These are phyloP conservation scores for Andrena flavipes DNA, from an alignment of 2,888 invertebrate species.

Conservation along the genomic window DNA sequence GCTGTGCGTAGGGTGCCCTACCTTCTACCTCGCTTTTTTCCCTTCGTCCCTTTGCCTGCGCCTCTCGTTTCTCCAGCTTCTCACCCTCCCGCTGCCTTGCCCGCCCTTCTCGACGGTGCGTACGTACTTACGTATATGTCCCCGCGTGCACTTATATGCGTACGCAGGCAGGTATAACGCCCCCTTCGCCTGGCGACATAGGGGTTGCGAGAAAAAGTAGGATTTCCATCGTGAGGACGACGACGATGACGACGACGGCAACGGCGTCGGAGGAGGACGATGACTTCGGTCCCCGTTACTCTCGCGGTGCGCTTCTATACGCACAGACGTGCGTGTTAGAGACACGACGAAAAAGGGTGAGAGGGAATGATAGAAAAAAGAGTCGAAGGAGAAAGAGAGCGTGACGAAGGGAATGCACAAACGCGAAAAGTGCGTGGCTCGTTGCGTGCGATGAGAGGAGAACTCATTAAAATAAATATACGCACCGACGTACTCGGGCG, in stretches of 20 bases:
- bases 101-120: conserved; percentile 62
- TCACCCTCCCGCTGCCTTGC: conserved; percentile 54
- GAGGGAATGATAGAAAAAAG: conserved; percentile 52
- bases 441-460: conserved; percentile 71
- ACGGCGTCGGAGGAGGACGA: conserved; percentile 28
- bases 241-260: conserved; percentile 52
- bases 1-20: conserved; percentile 78
- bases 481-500: conserved; percentile 64
- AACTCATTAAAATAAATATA: conserved; percentile 82
- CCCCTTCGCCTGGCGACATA: conserved; percentile 70
- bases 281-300: conserved; percentile 50
- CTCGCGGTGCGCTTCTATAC: conserved; percentile 25
- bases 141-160: conserved; percentile 77
- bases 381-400: conserved; percentile 50
- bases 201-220: conserved; percentile 74
- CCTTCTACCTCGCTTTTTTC: conserved; percentile 74
- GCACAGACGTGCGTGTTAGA: conserved; percentile 32
- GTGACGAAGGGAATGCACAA: conserved; percentile 64
- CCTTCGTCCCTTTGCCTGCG: conserved; percentile 72
- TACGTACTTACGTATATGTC: conserved; percentile 69
- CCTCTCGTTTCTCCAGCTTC: conserved; percentile 61
- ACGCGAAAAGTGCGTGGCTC: conserved; percentile 74
- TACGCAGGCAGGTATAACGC: conserved; percentile 77
- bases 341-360: conserved; percentile 47
- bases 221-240: conserved; percentile 74